Conservation (phyloP, 2,888 invertebrate species). For the Melinaea marsaeus region DNA sequence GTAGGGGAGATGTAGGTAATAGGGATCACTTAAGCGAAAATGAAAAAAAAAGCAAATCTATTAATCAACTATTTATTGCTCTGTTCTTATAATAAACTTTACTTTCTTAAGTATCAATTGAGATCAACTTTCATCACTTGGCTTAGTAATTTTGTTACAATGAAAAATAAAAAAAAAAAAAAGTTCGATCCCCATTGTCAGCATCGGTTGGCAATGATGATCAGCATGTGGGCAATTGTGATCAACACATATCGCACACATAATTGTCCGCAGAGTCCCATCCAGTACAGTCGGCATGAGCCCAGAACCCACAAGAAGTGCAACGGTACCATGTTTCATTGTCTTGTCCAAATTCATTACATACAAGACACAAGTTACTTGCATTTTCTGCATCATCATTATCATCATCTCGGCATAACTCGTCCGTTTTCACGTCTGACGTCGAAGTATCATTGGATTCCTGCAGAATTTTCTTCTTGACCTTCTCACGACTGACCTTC, state of each 20-base stretch:
- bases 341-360: no score
- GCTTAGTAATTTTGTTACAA: no score
- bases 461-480: slow-evolving; percentile 32
- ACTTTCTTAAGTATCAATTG: background rate
- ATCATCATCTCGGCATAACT: no score
- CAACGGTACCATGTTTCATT: slow-evolving; percentile 31
- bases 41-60: no score
- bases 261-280: slow-evolving; percentile 20
- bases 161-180: slow-evolving; percentile 16
- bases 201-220: slow-evolving; percentile 29
- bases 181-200: slow-evolving; percentile 27
- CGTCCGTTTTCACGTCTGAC: no score
- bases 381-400: no score
- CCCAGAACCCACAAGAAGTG: slow-evolving; percentile 31
- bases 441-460: slow-evolving; percentile 17
- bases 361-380: no score
- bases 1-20: no score
- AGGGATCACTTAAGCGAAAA: no score
- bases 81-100: no score
- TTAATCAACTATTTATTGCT: no score
- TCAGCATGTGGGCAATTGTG: slow-evolving; percentile 30
- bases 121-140: no score
- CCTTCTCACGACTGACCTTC: slow-evolving; percentile 25
- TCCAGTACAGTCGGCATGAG: slow-evolving; percentile 28
- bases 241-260: slow-evolving; percentile 27